Evolutionary conservation across 1,140 invertebrate genomes (phyloP).

Genomic region (Zaprionus ghesquierei): DNA sequence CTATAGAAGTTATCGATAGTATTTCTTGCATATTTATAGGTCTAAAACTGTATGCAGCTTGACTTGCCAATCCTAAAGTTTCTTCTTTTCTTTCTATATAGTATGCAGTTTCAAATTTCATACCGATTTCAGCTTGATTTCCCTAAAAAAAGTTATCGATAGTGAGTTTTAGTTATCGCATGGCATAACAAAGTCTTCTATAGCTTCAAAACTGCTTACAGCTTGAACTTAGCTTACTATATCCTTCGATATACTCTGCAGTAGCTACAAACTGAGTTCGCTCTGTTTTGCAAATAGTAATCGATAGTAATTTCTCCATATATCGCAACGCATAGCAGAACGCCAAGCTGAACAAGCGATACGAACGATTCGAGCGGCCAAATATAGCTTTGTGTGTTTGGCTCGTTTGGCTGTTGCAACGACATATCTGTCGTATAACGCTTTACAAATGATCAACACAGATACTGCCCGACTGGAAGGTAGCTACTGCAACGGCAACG

Average conservation of each 20-base stretch:
- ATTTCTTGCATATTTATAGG: too few species aligned
- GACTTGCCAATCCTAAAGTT: too few species aligned
- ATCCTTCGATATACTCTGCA: not conserved
- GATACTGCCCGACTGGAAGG: conserved; percentile 58
- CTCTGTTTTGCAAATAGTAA: not conserved
- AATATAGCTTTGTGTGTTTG: conserved; percentile 29
- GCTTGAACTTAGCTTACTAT: not conserved
- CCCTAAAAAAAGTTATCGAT: not conserved
- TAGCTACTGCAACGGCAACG: conserved; percentile 62
- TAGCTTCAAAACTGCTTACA: not conserved
- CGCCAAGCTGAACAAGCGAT: conserved; percentile 50
- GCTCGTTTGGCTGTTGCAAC: conserved; percentile 26
- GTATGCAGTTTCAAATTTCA: too few species aligned
- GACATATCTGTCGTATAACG: conserved; percentile 68
- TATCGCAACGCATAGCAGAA: conserved; percentile 12
- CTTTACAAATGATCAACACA: conserved; percentile 78
- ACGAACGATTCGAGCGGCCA: conserved; percentile 37
- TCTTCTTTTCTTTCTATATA: too few species aligned
- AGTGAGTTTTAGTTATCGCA: not conserved
- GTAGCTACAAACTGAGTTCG: not conserved
- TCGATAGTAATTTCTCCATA: conserved; percentile 21
- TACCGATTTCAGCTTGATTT: too few species aligned
- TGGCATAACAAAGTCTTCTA: not conserved
- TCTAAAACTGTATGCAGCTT: too few species aligned
- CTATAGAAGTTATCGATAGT: too few species aligned